Percentiles rank a stretch among this genome's conserved stretches.
phyloP scores from a whole-genome alignment of 2,888 invertebrate species.

The Cyrtodaria siliqua region DNA sequence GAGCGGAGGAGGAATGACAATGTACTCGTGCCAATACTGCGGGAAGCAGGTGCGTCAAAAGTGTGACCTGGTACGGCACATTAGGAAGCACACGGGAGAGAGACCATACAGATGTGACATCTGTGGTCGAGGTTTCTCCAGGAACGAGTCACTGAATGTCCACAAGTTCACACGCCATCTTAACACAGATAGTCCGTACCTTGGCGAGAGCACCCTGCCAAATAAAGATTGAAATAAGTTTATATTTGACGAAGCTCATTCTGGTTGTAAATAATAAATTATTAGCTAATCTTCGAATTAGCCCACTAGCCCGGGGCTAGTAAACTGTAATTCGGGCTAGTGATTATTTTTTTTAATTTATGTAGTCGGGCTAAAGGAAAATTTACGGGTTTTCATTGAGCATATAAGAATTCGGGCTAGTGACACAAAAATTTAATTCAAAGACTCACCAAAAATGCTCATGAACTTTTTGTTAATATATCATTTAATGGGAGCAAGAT shows the following conservation, averaged over 20 bases:
- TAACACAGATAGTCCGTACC: not conserved
- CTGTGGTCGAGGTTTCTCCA: slow-evolving; percentile 19
- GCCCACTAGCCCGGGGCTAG: no score
- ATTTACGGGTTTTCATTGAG: no score
- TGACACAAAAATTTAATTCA: no score
- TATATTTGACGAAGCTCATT: not conserved
- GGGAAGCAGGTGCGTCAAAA: slow-evolving; percentile 12
- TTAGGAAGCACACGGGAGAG: slow-evolving; percentile 36
- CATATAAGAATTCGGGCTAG: no score
- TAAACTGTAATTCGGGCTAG: no score
- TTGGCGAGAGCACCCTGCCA: not conserved
- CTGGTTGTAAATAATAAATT: not conserved
- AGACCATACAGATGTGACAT: slow-evolving; percentile 26
- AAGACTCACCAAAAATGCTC: no score
- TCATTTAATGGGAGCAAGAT: no score
- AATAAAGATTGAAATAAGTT: not conserved
- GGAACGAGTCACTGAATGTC: slow-evolving; percentile 22
- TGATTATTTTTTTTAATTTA: no score
- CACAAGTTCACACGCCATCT: slow-evolving; percentile 22
- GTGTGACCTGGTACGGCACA: slow-evolving; percentile 27
- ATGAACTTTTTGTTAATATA: no score
- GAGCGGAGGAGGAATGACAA: not conserved
- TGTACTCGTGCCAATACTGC: slow-evolving; percentile 13
- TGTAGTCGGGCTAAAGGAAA: no score
- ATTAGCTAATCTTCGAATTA: no score